Percentiles rank a stretch among this genome's conserved stretches.
Conservation (phyloP, 2,888 invertebrate genomes). For the Germaria angustata region DNA sequence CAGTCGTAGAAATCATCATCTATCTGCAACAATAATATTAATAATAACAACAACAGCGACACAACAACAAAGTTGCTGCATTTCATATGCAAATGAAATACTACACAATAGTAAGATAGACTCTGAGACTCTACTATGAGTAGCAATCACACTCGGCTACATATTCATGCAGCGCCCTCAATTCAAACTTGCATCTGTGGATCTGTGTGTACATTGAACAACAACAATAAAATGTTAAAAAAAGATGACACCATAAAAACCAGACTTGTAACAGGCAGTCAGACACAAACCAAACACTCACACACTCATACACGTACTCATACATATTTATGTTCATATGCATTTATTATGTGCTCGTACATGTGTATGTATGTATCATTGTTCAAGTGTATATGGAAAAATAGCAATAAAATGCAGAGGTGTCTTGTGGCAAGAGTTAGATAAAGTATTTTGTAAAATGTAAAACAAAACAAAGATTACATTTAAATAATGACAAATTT, state of each 20-base stretch:
- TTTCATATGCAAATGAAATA: slow-evolving; percentile 73
- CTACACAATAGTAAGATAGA: slow-evolving; percentile 23
- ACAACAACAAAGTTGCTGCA: slow-evolving; percentile 48
- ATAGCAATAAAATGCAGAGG: slow-evolving; percentile 66
- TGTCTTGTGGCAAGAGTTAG: slow-evolving; percentile 49
- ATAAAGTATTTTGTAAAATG: slow-evolving; percentile 54
- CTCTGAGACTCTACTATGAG: slow-evolving; percentile 34
- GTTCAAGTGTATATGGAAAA: neutral
- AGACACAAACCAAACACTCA: neutral
- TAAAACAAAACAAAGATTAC: slow-evolving; percentile 42
- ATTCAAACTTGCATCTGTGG: slow-evolving; percentile 73
- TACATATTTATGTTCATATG: neutral
- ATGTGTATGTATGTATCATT: neutral
- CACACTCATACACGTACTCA: neutral
- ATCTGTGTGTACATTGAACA: slow-evolving; percentile 9
- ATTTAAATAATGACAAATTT: slow-evolving; percentile 64
- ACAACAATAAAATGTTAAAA: slow-evolving; percentile 41
- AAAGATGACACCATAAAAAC: slow-evolving; percentile 67
- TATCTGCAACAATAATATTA: too few species aligned
- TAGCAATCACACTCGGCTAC: neutral
- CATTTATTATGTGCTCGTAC: neutral
- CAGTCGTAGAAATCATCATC: slow-evolving; percentile 17
- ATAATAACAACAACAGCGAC: neutral
- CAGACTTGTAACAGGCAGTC: slow-evolving; percentile 44
- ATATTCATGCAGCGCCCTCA: slow-evolving; percentile 73